Conservation (phyloP, 1,140 invertebrate genomes). For the Diorhabda carinulata region DNA sequence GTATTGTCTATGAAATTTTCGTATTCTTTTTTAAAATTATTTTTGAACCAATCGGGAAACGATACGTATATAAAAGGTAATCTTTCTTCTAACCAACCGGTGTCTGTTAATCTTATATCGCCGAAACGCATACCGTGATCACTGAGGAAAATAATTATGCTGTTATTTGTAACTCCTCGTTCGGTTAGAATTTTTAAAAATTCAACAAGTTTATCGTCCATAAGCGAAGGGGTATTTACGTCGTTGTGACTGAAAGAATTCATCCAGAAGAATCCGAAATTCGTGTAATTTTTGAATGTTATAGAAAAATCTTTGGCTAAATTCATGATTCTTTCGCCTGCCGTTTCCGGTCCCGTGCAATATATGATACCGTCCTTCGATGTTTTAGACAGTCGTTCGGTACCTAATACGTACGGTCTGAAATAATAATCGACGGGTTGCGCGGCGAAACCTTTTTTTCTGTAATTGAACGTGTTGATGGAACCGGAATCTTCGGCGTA, state of each 20-base stretch:
- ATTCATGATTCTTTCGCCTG: conserved; percentile 56
- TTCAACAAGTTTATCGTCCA: conserved; percentile 53
- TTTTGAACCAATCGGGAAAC: conserved; percentile 63
- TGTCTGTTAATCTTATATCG: conserved; percentile 61
- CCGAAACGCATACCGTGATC: conserved; percentile 87
- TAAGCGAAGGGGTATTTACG: conserved; percentile 55
- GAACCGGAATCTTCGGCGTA: conserved; percentile 60
- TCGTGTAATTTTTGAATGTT: conserved; percentile 54
- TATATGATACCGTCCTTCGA: conserved; percentile 47
- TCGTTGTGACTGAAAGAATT: conserved; percentile 63
- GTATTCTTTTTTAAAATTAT: conserved; percentile 54
- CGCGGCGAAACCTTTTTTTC: conserved; percentile 57
- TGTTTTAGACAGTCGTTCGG: conserved; percentile 51
- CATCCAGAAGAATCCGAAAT: conserved; percentile 69
- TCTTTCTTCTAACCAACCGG: conserved; percentile 79
- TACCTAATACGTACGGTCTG: conserved; percentile 60
- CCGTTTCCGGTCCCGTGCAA: conserved; percentile 53
- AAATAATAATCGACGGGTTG: conserved; percentile 73
- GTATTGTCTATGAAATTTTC: conserved; percentile 62
- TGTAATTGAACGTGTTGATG: conserved; percentile 63
- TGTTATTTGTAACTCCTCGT: conserved; percentile 53
- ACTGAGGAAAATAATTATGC: conserved; percentile 67
- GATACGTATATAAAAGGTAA: conserved; percentile 73
- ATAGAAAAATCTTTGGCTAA: conserved; percentile 58
- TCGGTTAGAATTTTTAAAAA: conserved; percentile 50